Conservation (phyloP, 2,888 invertebrate genomes). For the Watsonalla binaria region DNA sequence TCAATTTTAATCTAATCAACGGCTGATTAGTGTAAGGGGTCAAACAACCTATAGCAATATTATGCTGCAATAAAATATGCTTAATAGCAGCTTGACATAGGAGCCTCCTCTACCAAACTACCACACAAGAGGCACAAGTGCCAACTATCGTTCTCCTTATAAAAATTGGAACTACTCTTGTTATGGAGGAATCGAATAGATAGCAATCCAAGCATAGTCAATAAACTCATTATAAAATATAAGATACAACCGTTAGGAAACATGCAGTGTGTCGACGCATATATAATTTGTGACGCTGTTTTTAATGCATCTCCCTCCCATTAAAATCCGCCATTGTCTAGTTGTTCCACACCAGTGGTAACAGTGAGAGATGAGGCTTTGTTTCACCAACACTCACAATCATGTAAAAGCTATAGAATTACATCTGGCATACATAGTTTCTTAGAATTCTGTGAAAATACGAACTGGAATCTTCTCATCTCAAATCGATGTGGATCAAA, state of each 20-base stretch:
- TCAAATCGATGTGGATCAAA: too few relatives aligned
- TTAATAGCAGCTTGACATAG: too few relatives aligned
- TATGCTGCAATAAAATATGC: too few relatives aligned
- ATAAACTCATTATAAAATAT: not conserved
- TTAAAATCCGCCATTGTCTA: constrained; percentile 9
- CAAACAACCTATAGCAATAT: too few relatives aligned
- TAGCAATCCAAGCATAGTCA: not conserved
- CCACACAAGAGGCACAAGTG: too few relatives aligned
- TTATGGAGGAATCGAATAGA: not conserved
- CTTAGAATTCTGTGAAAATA: not conserved
- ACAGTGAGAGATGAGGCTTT: constrained; percentile 14
- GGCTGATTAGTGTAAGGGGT: too few relatives aligned
- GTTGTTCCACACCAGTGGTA: constrained; percentile 7
- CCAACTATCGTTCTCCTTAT: too few relatives aligned
- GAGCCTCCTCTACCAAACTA: too few relatives aligned
- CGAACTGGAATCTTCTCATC: too few relatives aligned
- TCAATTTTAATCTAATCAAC: too few relatives aligned
- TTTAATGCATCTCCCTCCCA: not conserved
- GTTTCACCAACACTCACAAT: constrained; percentile 7
- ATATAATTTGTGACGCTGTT: not conserved
- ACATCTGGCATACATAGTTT: constrained; percentile 10
- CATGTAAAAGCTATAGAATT: constrained; percentile 6
- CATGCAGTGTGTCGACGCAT: not conserved
- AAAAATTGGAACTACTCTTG: too few relatives aligned
- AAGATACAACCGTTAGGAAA: constrained; percentile 1